Evolutionary conservation across 2,888 invertebrate genomes (phyloP), one percentile per base, ranked within the genome.

Genomic region (Euzophera pinguis): DNA sequence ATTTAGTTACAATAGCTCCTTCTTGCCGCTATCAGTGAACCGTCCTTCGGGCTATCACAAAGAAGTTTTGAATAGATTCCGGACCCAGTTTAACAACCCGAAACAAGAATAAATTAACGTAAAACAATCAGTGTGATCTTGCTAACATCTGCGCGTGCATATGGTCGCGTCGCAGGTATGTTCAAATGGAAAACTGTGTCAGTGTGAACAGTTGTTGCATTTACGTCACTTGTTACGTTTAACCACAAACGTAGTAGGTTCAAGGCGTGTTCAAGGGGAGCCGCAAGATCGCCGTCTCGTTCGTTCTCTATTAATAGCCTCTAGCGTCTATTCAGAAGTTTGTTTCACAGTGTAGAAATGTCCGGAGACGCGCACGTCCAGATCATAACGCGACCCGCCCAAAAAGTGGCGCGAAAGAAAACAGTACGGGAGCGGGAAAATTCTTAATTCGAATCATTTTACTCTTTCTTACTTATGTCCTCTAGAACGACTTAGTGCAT

Each of bases 261-360:
- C 90, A 90, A 90, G 90, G 90, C 88, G 82, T 88, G 89, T 89
- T 90, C 90, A 90, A 90, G 90, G 90, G 88, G 82, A 90, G 76
- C 89, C 80, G 85, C 84, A 77, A 76, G 74, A 82, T 79, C 77
- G 81, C 81, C 78, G 81, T 81, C 84, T 84, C 83, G 81, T 81
- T 84, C 81, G 71, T 75, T 71, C 81, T 81, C 89, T 90, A 90
- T 89, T 90, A 82, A 87, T 90, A 90, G 87, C 78, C 71, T 65
- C 76, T 76, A 75, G 73, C 78, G 74, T 84, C 84, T 87, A 87
- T 87, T 88, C 81, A 81, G 81, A 80, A 77, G 81, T 78, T 82
- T 68, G 82, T 71, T 45, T 80, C 81, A 83, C 87, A 89, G 89
- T 90, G 78, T 84, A 85, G 84, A 87, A 77, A 87, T 86, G 89